These are phyloP conservation scores for Eupelmus urozonus DNA, from an alignment of 2,888 invertebrate genomes.

Conservation along the genomic window DNA sequence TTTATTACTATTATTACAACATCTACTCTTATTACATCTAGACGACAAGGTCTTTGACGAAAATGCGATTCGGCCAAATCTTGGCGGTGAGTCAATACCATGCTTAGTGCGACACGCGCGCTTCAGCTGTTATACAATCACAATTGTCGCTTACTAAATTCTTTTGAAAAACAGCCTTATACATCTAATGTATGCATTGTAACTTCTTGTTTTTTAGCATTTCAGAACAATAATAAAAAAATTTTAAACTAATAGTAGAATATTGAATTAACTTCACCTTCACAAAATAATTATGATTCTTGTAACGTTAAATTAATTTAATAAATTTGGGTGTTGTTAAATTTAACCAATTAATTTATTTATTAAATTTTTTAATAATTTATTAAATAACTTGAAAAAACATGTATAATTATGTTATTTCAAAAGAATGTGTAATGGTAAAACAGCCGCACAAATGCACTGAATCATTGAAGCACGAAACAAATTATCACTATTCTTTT, in stretches of 20 bases:
- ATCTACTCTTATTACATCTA: slow-evolving; percentile 68
- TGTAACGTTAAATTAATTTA: no score
- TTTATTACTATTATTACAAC: slow-evolving; percentile 22
- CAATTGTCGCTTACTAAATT: slow-evolving; percentile 14
- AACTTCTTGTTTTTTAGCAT: no score
- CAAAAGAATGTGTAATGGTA: slow-evolving; percentile 47
- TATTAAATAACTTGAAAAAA: background rate
- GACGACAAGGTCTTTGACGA: slow-evolving; percentile 71
- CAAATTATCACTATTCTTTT: slow-evolving; percentile 34
- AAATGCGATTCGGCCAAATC: slow-evolving; percentile 72
- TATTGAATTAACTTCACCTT: no score
- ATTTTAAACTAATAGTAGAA: no score
- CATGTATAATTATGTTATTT: background rate
- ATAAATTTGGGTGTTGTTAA: no score
- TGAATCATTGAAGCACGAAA: slow-evolving; percentile 41
- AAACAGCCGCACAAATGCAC: slow-evolving; percentile 38
- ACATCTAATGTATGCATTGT: no score
- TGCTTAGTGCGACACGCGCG: slow-evolving; percentile 61
- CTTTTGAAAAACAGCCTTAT: no score
- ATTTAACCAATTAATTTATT: no score
- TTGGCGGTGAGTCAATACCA: slow-evolving; percentile 71
- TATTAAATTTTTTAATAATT: no score
- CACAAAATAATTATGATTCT: no score
- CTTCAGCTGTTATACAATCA: slow-evolving; percentile 52
- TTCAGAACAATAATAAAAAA: no score